phyloP scores from a whole-genome alignment of 2,113 vertebrate genomes.

The Percina caprodes region DNA sequence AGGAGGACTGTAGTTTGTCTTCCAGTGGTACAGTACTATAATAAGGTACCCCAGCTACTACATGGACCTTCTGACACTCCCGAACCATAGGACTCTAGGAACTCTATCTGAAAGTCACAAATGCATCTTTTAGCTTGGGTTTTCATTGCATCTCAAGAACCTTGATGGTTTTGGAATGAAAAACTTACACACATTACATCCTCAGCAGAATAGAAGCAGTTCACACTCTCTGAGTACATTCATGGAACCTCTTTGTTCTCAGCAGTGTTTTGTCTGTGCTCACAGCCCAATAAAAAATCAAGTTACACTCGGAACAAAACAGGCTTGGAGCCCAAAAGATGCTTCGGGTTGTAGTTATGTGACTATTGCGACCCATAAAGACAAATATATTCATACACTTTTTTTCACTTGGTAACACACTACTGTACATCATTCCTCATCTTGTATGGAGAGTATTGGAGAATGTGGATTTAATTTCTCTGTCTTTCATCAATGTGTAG shows the following conservation, averaged over 20 bases:
- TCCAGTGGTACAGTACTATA: not conserved
- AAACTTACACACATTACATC: not conserved
- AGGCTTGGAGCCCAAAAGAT: not conserved
- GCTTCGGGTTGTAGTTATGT: not conserved
- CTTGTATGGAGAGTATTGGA: not conserved
- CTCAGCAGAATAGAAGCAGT: not conserved
- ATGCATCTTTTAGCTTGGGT: not conserved
- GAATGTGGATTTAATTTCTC: constrained; percentile 9
- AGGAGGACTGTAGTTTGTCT: not conserved
- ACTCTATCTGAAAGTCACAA: not conserved
- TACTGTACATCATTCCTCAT: not conserved
- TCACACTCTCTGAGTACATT: not conserved
- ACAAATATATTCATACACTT: not conserved
- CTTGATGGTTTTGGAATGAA: not conserved
- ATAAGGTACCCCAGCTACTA: not conserved
- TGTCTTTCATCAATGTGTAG: constrained; percentile 37
- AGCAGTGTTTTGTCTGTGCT: not conserved
- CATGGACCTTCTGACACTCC: not conserved
- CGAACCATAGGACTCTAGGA: not conserved
- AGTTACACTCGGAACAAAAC: constrained; percentile 7
- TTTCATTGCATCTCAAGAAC: not conserved
- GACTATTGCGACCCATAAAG: not conserved
- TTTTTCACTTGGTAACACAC: not conserved
- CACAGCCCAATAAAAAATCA: not conserved
- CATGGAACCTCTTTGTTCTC: not conserved